Base-by-base conservation (phyloP, 1,140 invertebrate species). In the Bicyclus anynana region DNA sequence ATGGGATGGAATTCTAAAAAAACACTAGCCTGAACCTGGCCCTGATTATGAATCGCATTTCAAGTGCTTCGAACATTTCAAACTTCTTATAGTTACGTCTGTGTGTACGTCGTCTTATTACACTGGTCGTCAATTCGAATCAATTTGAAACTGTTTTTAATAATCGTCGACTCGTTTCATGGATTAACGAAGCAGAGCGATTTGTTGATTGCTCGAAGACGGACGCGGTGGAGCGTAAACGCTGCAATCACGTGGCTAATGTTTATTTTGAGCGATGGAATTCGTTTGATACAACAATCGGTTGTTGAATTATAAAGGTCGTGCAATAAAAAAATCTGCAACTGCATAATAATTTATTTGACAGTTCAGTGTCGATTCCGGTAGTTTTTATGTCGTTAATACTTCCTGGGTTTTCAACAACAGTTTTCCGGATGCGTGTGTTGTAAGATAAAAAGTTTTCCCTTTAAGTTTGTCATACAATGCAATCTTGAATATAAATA, bases 111-210 rank as follows among this genome's bases (percentile, higher is more conserved):
- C 13, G 7, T 42, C 9, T 7, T 44, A 44, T 44, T 44, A 44
- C 6, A 10, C 21, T 44, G 42, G 21, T 9, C 7, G 5, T 44
- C 17, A 44, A 44, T 1, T 21, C 17, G 20, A 44, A 44, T 21
- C 42, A 21, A 44, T 44, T 44, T n/a, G 12, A 44, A 21, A 44
- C 20, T 21, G 42, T 20, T 44, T 40, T 44, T 44, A 20, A 20
- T 44, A 20, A 12, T 42, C 14, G 5, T 20, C 17, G 2, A 18
- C 14, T 44, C 17, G 42, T 44, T 44, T 44, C 42, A 44, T 44
- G 20, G 42, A 50, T 50, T 18, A 50, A 50, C 48, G 48, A 35
- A 18, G 48, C 48, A 27, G n/a, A 50, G 26, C 48, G 27, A 33
- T 50, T 18, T 35, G 29, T 50, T 50, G 14, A 50, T 50, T 35